A percentile compares a stretch with the other conserved stretches of the same genome.
Conservation (phyloP, 1,140 invertebrate genomes). For the Oryctes rhinoceros region DNA sequence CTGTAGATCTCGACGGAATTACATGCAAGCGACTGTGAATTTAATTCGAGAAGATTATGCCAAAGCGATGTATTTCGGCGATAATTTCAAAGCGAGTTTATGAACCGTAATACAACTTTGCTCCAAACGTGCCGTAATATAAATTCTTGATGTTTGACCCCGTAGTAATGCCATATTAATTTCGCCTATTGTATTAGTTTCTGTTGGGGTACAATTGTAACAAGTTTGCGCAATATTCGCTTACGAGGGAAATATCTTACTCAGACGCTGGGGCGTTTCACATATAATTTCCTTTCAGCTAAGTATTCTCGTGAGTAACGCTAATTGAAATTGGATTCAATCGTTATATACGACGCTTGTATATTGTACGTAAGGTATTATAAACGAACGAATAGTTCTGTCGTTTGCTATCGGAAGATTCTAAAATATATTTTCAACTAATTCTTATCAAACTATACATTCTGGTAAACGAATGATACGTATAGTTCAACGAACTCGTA, state of each 20-base stretch:
- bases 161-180: constrained; percentile 22
- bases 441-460: too few relatives aligned
- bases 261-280: not conserved
- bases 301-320: not conserved
- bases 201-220: constrained; percentile 1
- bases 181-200: constrained; percentile 35
- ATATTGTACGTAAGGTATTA: too few relatives aligned
- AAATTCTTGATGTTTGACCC: constrained; percentile 32
- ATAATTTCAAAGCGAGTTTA: constrained; percentile 9
- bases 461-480: not conserved
- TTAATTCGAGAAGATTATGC: not conserved
- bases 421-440: too few relatives aligned
- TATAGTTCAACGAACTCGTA: not conserved
- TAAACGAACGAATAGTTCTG: too few relatives aligned
- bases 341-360: not conserved
- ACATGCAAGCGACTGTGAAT: not conserved
- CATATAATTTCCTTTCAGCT: not conserved
- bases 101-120: constrained; percentile 10
- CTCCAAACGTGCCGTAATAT: constrained; percentile 1
- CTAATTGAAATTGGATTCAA: not conserved
- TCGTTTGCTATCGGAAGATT: too few relatives aligned
- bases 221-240: constrained; percentile 11
- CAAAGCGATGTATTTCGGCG: constrained; percentile 16
- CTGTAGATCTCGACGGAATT: not conserved
- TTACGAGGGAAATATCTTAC: constrained; percentile 18